phyloP scores from a whole-genome alignment of 2,113 vertebrate genomes.

The Camelus bactrianus region DNA sequence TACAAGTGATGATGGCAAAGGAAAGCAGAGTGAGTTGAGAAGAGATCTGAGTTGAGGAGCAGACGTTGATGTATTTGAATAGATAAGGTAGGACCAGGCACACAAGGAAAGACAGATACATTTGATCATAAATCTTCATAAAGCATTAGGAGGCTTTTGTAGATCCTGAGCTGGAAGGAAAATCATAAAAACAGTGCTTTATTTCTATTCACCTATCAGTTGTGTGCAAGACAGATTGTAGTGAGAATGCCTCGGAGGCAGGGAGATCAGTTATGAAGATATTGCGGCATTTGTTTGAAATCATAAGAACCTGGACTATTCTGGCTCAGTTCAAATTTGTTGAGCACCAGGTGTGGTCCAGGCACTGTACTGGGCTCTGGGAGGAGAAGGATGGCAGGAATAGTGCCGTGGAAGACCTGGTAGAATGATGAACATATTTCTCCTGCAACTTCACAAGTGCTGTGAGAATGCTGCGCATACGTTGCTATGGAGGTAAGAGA shows the following conservation, averaged over 20 bases:
- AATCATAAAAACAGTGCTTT: not conserved
- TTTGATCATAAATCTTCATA: conserved; percentile 3
- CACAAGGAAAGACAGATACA: not conserved
- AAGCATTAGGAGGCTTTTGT: not conserved
- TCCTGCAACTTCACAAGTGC: not conserved
- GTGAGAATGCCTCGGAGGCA: not conserved
- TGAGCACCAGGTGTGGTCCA: not conserved
- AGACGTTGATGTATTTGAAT: not conserved
- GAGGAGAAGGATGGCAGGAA: not conserved
- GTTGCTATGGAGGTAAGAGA: not conserved
- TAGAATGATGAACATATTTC: not conserved
- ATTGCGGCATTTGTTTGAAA: not conserved
- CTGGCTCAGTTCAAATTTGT: not conserved
- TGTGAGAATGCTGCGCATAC: not conserved
- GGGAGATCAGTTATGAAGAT: not conserved
- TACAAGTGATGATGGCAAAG: not conserved
- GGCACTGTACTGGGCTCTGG: not conserved
- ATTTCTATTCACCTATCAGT: not conserved
- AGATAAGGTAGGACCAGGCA: not conserved
- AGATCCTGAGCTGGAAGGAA: not conserved
- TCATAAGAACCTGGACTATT: not conserved
- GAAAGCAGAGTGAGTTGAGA: not conserved
- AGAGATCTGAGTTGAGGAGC: not conserved
- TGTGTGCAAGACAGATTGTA: not conserved
- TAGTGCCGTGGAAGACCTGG: not conserved